These are phyloP conservation scores for Pammene fasciana DNA, from an alignment of 2,888 invertebrate species.

Conservation along the genomic window DNA sequence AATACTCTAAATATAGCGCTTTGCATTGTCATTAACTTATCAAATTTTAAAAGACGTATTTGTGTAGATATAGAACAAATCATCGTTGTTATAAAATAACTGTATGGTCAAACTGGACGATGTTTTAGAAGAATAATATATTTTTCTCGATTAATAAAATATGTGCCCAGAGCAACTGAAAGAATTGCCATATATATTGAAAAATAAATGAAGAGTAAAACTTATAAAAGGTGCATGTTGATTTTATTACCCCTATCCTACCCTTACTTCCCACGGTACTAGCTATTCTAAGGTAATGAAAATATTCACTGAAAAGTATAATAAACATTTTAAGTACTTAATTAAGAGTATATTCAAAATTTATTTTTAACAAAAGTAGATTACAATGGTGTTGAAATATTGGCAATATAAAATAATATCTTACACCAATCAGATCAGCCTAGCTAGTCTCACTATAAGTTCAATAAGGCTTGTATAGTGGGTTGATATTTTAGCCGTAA, in stretches of 20 bases:
- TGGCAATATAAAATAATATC: too few relatives aligned
- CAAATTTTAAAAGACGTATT: constrained; percentile 62
- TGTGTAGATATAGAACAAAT: constrained; percentile 52
- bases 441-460: too few relatives aligned
- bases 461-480: too few relatives aligned
- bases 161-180: constrained; percentile 57
- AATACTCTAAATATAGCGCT: constrained; percentile 42
- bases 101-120: constrained; percentile 64
- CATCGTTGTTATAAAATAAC: constrained; percentile 67
- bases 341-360: too few relatives aligned
- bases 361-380: too few relatives aligned
- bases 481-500: too few relatives aligned
- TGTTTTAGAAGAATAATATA: constrained; percentile 62
- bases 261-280: constrained; percentile 54
- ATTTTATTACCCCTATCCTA: constrained; percentile 61
- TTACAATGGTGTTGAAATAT: too few relatives aligned
- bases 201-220: constrained; percentile 59
- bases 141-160: constrained; percentile 69
- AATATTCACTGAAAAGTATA: constrained; percentile 22
- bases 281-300: constrained; percentile 46
- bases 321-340: too few relatives aligned
- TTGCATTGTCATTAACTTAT: constrained; percentile 43
- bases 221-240: constrained; percentile 73
- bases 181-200: constrained; percentile 54
- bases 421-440: too few relatives aligned